These are phyloP conservation scores for Torymus aiolomorphi DNA, from an alignment of 2,888 invertebrate species.

Conservation along the genomic window DNA sequence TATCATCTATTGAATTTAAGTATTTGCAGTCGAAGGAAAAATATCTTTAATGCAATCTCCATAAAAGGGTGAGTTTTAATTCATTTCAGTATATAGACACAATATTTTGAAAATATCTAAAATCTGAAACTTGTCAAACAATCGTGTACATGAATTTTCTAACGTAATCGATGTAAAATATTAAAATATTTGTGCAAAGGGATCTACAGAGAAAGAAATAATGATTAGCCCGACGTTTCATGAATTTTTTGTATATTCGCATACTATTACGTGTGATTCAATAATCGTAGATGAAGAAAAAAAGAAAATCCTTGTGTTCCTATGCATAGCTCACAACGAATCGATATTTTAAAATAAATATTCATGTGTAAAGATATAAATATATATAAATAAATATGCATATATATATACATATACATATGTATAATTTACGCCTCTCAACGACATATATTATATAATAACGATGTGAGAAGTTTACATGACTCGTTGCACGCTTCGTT, in stretches of 20 bases:
- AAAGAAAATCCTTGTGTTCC: constrained; percentile 36
- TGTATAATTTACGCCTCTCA: constrained; percentile 31
- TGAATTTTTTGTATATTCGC: constrained; percentile 15
- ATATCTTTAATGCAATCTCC: too few species aligned
- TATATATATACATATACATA: constrained; percentile 14
- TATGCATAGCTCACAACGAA: constrained; percentile 53
- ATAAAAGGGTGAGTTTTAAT: too few species aligned
- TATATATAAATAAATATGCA: constrained; percentile 31
- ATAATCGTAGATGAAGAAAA: constrained; percentile 19
- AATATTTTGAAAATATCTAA: too few species aligned
- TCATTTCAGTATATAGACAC: too few species aligned
- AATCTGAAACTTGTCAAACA: neutral
- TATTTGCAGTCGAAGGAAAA: too few species aligned
- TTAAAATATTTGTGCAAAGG: too few species aligned
- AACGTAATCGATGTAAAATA: neutral
- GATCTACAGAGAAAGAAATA: too few species aligned
- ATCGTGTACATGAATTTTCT: neutral
- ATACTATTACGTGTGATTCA: constrained; percentile 20
- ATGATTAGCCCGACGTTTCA: neutral
- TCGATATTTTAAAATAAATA: constrained; percentile 50
- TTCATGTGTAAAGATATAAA: constrained; percentile 35
- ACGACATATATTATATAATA: constrained; percentile 1
- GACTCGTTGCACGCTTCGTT: too few species aligned
- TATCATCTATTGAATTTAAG: neutral
- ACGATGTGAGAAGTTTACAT: constrained; percentile 18